Percentiles rank a stretch among this genome's conserved stretches.
Conservation (phyloP, 2,888 invertebrate genomes). For the Heliconius ethilla region DNA sequence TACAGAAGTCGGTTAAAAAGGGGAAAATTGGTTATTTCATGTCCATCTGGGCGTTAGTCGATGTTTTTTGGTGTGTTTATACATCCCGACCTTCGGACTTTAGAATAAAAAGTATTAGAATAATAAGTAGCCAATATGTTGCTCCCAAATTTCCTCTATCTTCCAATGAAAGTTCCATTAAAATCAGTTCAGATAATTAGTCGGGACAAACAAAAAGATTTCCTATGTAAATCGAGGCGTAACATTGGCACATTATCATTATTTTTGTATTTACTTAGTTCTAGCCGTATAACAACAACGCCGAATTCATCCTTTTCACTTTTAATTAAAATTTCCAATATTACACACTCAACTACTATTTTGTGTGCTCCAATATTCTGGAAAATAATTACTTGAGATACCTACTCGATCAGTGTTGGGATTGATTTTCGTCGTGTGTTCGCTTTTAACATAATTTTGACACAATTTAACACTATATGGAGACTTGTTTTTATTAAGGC, state of each 20-base stretch:
- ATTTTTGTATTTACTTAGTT: not conserved
- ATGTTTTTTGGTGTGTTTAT: too few species aligned
- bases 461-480: not conserved
- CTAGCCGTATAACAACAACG: not conserved
- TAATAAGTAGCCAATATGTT: too few species aligned
- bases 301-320: not conserved
- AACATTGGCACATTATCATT: too few species aligned
- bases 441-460: not conserved
- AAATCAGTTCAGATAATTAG: too few species aligned
- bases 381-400: slow-evolving; percentile 6
- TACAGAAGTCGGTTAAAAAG: too few species aligned
- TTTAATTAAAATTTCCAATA: slow-evolving; percentile 9
- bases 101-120: too few species aligned
- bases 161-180: too few species aligned
- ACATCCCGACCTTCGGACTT: too few species aligned
- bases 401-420: not conserved
- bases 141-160: too few species aligned
- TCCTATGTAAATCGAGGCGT: not conserved
- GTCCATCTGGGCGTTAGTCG: too few species aligned
- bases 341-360: not conserved
- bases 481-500: not conserved
- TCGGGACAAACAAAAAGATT: too few species aligned
- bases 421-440: not conserved
- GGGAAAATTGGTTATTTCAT: too few species aligned
- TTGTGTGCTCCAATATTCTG: slow-evolving; percentile 7